phyloP scores from a whole-genome alignment of 2,113 vertebrate species.

The Picathartes gymnocephalus region DNA sequence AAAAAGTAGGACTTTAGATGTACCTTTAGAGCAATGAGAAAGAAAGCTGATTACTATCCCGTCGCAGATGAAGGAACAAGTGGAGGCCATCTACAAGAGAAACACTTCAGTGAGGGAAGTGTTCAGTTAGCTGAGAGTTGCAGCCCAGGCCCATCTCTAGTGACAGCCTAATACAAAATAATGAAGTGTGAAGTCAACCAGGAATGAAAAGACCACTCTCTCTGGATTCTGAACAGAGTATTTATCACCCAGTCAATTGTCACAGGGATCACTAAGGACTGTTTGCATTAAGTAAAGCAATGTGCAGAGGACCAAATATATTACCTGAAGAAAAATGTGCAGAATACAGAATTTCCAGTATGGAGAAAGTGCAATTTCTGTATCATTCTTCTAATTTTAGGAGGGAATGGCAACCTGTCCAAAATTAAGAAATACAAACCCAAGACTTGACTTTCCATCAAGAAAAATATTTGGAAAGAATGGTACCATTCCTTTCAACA shows the following conservation, averaged over 20 bases:
- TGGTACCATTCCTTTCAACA: background rate
- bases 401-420: background rate
- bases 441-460: background rate
- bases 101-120: background rate
- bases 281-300: background rate
- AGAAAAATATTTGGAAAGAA: background rate
- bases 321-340: background rate
- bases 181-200: background rate
- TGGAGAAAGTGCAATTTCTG: background rate
- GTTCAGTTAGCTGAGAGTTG: background rate
- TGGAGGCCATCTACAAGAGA: background rate
- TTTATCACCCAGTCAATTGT: no score
- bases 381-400: background rate
- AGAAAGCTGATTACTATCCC: background rate
- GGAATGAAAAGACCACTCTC: background rate
- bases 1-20: background rate
- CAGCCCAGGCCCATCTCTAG: background rate
- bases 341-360: background rate
- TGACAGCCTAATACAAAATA: background rate
- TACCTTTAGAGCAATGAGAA: background rate
- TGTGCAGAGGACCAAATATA: background rate
- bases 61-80: background rate
- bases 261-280: background rate
- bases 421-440: background rate
- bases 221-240: no score